phyloP scores from a whole-genome alignment of 2,797 vertebrate species.

The Chelonia mydas region DNA sequence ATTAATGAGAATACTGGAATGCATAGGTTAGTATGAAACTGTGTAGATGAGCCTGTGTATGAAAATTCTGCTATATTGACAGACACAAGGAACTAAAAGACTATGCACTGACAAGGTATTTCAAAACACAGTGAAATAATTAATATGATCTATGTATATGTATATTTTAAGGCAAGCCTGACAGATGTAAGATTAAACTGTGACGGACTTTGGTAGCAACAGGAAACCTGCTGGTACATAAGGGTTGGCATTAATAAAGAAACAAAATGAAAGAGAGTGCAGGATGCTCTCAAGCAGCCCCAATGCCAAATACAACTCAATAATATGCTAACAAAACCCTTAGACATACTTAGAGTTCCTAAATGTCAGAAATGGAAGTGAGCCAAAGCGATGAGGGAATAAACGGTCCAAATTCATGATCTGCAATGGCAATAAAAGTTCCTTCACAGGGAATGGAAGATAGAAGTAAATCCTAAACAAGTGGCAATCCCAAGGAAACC shows the following conservation, averaged over 20 bases:
- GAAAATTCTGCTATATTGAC: background rate
- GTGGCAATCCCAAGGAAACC: background rate
- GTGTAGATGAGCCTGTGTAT: background rate
- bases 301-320: background rate
- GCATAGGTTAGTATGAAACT: too few relatives aligned
- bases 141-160: background rate
- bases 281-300: fast-evolving
- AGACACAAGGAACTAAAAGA: background rate
- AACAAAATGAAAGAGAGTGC: background rate
- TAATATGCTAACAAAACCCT: background rate
- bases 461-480: background rate
- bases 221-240: background rate
- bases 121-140: background rate
- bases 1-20: background rate
- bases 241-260: background rate
- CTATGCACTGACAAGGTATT: background rate
- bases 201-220: fast-evolving
- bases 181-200: background rate
- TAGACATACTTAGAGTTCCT: fast-evolving
- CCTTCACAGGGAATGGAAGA: background rate
- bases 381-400: background rate
- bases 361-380: fast-evolving
- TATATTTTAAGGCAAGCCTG: background rate
- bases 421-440: background rate
- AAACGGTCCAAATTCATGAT: background rate